phyloP scores from a whole-genome alignment of 2,888 invertebrate genomes.

The Lagria hirta region DNA sequence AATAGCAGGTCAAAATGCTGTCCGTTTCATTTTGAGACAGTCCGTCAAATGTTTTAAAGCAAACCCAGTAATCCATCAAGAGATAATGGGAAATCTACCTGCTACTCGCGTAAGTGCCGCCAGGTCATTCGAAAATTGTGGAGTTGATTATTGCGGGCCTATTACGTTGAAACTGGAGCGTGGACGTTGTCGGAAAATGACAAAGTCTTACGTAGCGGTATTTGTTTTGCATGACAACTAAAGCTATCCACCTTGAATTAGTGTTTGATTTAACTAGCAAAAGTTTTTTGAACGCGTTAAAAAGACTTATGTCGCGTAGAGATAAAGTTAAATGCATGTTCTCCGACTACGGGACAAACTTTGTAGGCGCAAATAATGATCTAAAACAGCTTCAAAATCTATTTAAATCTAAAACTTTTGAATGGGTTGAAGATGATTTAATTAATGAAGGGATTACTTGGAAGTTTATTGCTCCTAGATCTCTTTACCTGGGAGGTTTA shows the following conservation, averaged over 20 bases:
- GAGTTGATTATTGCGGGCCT: slow-evolving; percentile 10
- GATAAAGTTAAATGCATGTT: not conserved
- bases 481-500: slow-evolving; percentile 7
- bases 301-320: slow-evolving; percentile 1
- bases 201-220: slow-evolving; percentile 4
- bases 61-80: not conserved
- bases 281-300: slow-evolving; percentile 1
- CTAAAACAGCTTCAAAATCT: too few species aligned
- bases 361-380: slow-evolving; percentile 1
- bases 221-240: slow-evolving; percentile 1
- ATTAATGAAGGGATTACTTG: not conserved
- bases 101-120: slow-evolving; percentile 2
- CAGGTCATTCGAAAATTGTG: slow-evolving; percentile 1
- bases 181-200: slow-evolving; percentile 1
- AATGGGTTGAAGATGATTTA: too few species aligned
- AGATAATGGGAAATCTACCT: slow-evolving; percentile 11
- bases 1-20: not conserved
- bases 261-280: slow-evolving; percentile 4
- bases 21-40: not conserved
- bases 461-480: slow-evolving; percentile 4
- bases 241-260: slow-evolving; percentile 4
- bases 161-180: not conserved
- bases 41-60: not conserved
- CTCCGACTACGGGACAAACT: slow-evolving; percentile 3
- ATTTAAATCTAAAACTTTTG: too few species aligned